Evolutionary conservation across 2,113 vertebrate species (phyloP), one percentile per base, ranked within the genome.

Genomic region (Xenopus borealis): DNA sequence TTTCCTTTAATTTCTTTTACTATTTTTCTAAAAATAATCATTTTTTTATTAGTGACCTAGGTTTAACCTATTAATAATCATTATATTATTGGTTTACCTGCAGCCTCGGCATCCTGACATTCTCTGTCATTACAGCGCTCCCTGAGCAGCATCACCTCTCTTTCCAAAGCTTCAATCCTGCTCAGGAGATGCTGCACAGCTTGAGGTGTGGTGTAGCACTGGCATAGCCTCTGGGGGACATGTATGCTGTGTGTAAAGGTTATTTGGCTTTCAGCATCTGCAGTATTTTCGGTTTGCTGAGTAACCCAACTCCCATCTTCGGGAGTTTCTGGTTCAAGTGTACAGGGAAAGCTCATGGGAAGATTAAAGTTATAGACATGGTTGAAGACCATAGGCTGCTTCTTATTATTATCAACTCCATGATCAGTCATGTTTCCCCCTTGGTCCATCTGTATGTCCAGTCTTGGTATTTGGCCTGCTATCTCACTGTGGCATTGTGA

Each of bases 161-260:
- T 92, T 89, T 99, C 97, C 84, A 99, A 89, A 90, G 98, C 92
- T 88, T 99, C 96, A 74, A 99, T 92, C 53, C 97, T 90, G 81
- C 86, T 94, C 79, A 93, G 91, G 57, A 98, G 93, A 83, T 97
- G 93, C 86, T 96, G 95, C 66, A 99, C 89, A 52, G 92, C 82
- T 2, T 84, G 87, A 70, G 86, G 79, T 0, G 92, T 89, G 55
- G 86, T 75, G 7, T 92, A 87, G 67, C 96, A 99, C 1, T 89
- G 92, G 72, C 95, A 99, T 53, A 92, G 91, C 83, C 94, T 92
- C 87, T 93, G 96, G 57, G 97, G 96, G 82, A 99, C 94, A 86
- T 94, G 96, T 89, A 99, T 98, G 79, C 88, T 95, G 85, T 99
- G 97, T 57, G 95, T 99, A 83, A 99, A 99, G 77, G 94, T 97